Base-by-base conservation (phyloP, 2,797 vertebrate genomes). In the Rhabdophis nuchalis region DNA sequence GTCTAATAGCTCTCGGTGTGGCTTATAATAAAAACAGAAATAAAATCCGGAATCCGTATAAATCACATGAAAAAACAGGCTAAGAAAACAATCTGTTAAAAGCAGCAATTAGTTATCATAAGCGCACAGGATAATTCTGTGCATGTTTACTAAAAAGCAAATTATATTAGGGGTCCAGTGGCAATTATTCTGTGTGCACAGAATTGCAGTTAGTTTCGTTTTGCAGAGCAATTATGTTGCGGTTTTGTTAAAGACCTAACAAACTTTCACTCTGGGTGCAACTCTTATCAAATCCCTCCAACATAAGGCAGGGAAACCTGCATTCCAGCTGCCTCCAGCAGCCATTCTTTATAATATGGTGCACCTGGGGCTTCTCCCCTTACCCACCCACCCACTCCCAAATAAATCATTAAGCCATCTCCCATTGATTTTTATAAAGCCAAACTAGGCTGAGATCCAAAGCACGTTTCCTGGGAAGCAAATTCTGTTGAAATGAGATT, bases 381-480 rank as follows among this genome's bases (percentile, higher is more conserved):
- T 61, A 9, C 32, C n/a, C 64, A 13, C 3, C 12, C 20, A 36
- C 1, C 9, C 72, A n/a, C n/a, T n/a, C 20, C 72, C 20, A 4
- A 46, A 64, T 86, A 86, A 68, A 89, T 57, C 29, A 85, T 46
- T 92, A 27, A 50, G 7, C 58, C 36, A 86, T 27, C 52, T 68
- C 88, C 50, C 88, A 68, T 56, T 89, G 72, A 68, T 86, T 89
- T 92, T 89, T 85, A 36, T 56, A 72, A 86, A 57, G 36, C 52
- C 46, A 29, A 36, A 60, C 58, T 89, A 88, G 91, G 68, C 77
- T 89, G 82, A 89, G 58, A 86, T 89, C 88, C 82, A 89, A 92
- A 92, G 57, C 85, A 27, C 25, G n/a, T 86, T 92, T 86, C 92
- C 60, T n/a, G 13, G 88, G 89, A 90, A 89, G 89, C 58, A 87